These are phyloP conservation scores for Microctenopoma stevenorrisi DNA, from an alignment of 2,797 vertebrate species.

Conservation along the genomic window DNA sequence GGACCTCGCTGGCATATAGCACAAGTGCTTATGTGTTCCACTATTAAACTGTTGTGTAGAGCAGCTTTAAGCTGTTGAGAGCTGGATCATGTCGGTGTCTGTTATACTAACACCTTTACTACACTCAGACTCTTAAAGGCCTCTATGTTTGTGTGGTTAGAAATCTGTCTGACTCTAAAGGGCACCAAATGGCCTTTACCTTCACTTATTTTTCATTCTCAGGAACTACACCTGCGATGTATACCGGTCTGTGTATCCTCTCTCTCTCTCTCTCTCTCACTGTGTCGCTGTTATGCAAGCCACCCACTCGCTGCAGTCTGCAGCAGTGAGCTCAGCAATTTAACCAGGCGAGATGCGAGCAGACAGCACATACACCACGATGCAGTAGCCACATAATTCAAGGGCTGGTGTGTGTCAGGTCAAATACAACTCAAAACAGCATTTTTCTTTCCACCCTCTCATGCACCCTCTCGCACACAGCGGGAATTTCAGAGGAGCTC, in stretches of 20 bases:
- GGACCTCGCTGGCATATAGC: too few relatives aligned
- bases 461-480: neutral
- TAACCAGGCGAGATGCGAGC: slow-evolving; percentile 36
- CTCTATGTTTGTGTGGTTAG: neutral
- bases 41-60: neutral
- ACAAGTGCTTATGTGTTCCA: neutral
- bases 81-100: neutral
- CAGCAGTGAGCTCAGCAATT: slow-evolving; percentile 58
- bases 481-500: slow-evolving; percentile 43
- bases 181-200: neutral
- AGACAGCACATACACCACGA: slow-evolving; percentile 28
- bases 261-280: neutral
- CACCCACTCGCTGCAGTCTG: slow-evolving; percentile 56
- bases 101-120: neutral
- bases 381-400: slow-evolving; percentile 33
- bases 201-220: neutral
- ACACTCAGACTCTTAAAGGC: neutral
- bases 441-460: neutral
- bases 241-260: slow-evolving; percentile 21
- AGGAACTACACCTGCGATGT: neutral
- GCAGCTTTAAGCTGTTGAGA: neutral
- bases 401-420: slow-evolving; percentile 31
- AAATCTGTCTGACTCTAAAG: neutral
- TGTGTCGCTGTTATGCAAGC: slow-evolving; percentile 35
- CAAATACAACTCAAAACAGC: slow-evolving; percentile 22